Percentiles rank a stretch among this genome's conserved stretches.
Conservation (phyloP, 2,888 invertebrate genomes). For the Drosophila flavopinicola region DNA sequence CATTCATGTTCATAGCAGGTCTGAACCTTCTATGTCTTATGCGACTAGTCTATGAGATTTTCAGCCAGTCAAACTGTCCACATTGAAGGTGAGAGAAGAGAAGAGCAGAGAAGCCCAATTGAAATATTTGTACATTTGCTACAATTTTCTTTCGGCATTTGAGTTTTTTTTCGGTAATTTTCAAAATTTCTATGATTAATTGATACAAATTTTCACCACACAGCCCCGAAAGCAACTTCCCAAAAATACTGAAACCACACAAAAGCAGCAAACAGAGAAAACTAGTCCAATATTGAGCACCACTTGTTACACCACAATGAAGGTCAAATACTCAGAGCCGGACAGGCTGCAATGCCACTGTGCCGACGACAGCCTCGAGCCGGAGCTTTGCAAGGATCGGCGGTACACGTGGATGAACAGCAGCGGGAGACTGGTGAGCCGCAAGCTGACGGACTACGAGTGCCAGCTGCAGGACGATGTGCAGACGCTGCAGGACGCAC, state of each 20-base stretch:
- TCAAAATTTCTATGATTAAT: slow-evolving; percentile 42
- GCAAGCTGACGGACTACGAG: slow-evolving; percentile 63
- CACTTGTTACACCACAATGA: slow-evolving; percentile 7
- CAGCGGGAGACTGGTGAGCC: slow-evolving; percentile 34
- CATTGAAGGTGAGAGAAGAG: not conserved
- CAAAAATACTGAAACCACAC: slow-evolving; percentile 13
- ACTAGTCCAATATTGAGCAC: not conserved
- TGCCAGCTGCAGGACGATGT: slow-evolving; percentile 71
- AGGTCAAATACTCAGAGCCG: not conserved
- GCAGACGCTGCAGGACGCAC: slow-evolving; percentile 67
- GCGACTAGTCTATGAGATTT: slow-evolving; percentile 15
- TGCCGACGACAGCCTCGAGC: not conserved
- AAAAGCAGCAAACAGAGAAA: not conserved
- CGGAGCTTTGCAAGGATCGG: slow-evolving; percentile 2
- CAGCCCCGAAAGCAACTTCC: slow-evolving; percentile 13
- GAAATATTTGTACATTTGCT: not conserved
- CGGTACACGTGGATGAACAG: slow-evolving; percentile 53
- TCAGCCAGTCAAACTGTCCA: not conserved
- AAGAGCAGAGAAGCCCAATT: no score
- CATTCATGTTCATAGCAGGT: slow-evolving; percentile 1
- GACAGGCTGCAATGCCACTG: not conserved
- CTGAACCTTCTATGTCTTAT: slow-evolving; percentile 20
- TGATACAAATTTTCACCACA: slow-evolving; percentile 19
- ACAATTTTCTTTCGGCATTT: slow-evolving; percentile 6
- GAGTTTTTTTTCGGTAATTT: slow-evolving; percentile 26